Evolutionary conservation across 2,113 vertebrate genomes (phyloP), one percentile per base, ranked within the genome.

Genomic region (Bufo bufo): DNA sequence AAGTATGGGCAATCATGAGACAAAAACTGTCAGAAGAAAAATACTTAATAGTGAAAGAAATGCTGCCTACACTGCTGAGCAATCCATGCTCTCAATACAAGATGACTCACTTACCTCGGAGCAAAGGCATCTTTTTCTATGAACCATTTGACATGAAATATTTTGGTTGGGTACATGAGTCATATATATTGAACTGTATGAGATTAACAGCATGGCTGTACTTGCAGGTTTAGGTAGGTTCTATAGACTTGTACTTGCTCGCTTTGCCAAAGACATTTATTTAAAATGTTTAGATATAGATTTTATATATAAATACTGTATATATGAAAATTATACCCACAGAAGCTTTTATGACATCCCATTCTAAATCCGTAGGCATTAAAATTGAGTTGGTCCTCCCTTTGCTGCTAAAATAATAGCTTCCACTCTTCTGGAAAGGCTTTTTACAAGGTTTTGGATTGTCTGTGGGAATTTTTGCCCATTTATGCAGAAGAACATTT

Each of bases 141-240:
- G 74, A 52, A 79, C 12, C 50, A 65, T 86, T 54, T 19, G n/a
- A 79, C 7, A 9, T 82, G 14, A 50, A 69, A 65, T 69, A 69
- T 83, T 83, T 63, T 61, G 58, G 72, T 85, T 17, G 84, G 72
- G 84, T 63, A 77, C 72, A 85, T 77, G 84, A 85, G 54, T 85
- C 56, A 77, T 63, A 11, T 2, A 85, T 19, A 75, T 77, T 54
- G 19, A 63, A 14, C 69, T 33, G 59, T 54, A 75, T 20, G 17
- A 59, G 47, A 85, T 49, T 85, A 52, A 77, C 17, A 85, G 74
- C 58, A 50, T 59, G 47, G 71, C 43, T 20, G 12, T 23, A 77
- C 43, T 61, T 61, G 19, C 17, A 75, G 71, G 65, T 59, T 54
- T 74, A 17, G 63, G 17, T 49, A 6, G 54, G 58, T 59, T n/a